These are phyloP conservation scores for Tamandua tetradactyla DNA, from an alignment of 2,797 vertebrate genomes.

Conservation along the genomic window DNA sequence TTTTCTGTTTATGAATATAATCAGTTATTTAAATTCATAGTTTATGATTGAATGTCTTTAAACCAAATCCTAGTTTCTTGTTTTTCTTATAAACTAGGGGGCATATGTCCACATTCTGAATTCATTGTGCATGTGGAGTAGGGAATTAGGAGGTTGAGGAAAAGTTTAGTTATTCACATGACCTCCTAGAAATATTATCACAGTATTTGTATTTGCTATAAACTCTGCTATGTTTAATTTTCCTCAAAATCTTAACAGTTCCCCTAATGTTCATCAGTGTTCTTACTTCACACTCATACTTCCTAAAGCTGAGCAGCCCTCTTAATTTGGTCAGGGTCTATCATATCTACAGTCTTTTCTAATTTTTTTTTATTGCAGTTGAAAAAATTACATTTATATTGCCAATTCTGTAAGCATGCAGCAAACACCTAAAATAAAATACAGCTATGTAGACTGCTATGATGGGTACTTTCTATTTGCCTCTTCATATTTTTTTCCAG, in stretches of 20 bases:
- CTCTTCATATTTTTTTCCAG: background rate
- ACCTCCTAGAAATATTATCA: background rate
- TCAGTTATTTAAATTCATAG: constrained; percentile 16
- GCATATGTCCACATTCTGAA: background rate
- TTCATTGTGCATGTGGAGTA: background rate
- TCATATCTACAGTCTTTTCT: accelerated
- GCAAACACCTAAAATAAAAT: background rate
- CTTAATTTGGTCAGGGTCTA: background rate
- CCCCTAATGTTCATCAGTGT: background rate
- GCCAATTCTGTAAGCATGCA: background rate
- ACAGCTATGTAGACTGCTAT: background rate
- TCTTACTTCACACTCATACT: background rate
- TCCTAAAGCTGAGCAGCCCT: background rate
- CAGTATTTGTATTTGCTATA: background rate
- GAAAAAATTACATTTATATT: background rate
- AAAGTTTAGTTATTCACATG: background rate
- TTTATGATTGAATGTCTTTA: constrained; percentile 29
- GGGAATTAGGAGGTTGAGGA: background rate
- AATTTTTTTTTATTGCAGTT: background rate
- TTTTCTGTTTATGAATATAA: constrained; percentile 34
- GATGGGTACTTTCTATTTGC: background rate
- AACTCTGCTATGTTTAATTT: constrained; percentile 39
- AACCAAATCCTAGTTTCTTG: constrained; percentile 38
- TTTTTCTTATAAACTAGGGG: background rate
- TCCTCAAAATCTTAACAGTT: constrained; percentile 1